These are phyloP conservation scores for Drosophila truncata DNA, from an alignment of 1,140 invertebrate genomes.

Conservation along the genomic window DNA sequence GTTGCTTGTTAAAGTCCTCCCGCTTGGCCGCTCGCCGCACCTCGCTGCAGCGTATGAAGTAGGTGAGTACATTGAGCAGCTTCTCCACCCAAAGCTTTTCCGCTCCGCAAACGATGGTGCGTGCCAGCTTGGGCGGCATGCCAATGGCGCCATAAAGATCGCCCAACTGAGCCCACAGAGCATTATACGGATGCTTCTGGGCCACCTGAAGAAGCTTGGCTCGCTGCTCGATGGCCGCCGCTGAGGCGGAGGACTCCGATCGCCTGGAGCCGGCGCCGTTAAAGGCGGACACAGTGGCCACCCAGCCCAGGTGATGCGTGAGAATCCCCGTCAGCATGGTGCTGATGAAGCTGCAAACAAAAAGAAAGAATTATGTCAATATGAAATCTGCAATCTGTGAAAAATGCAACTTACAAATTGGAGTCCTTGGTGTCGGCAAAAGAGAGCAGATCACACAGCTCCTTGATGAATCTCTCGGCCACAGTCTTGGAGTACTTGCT, in stretches of 20 bases:
- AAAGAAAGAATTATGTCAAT: background rate
- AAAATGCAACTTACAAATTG: slow-evolving; percentile 90
- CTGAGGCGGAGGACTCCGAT: slow-evolving; percentile 53
- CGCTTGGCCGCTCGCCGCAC: slow-evolving; percentile 86
- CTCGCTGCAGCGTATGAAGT: slow-evolving; percentile 93
- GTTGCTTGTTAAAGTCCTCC: slow-evolving; percentile 82
- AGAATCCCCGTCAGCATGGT: slow-evolving; percentile 94
- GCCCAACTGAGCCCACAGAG: slow-evolving; percentile 93
- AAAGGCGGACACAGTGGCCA: slow-evolving; percentile 89
- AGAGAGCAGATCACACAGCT: slow-evolving; percentile 88
- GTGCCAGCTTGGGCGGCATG: slow-evolving; percentile 90
- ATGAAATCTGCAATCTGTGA: too few species aligned
- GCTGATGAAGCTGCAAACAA: slow-evolving; percentile 93
- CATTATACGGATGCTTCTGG: slow-evolving; percentile 89
- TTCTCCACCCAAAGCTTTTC: slow-evolving; percentile 89
- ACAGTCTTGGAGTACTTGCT: slow-evolving; percentile 85
- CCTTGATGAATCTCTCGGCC: slow-evolving; percentile 87
- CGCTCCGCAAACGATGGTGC: slow-evolving; percentile 92
- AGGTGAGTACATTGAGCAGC: slow-evolving; percentile 90
- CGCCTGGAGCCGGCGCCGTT: slow-evolving; percentile 62
- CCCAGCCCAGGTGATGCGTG: slow-evolving; percentile 96
- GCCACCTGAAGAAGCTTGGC: slow-evolving; percentile 79
- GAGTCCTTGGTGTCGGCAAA: slow-evolving; percentile 91
- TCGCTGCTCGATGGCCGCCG: slow-evolving; percentile 78
- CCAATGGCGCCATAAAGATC: slow-evolving; percentile 94